Evolutionary conservation across 2,888 invertebrate genomes (phyloP), one percentile per base, ranked within the genome.

Genomic region (Timema cristinae): DNA sequence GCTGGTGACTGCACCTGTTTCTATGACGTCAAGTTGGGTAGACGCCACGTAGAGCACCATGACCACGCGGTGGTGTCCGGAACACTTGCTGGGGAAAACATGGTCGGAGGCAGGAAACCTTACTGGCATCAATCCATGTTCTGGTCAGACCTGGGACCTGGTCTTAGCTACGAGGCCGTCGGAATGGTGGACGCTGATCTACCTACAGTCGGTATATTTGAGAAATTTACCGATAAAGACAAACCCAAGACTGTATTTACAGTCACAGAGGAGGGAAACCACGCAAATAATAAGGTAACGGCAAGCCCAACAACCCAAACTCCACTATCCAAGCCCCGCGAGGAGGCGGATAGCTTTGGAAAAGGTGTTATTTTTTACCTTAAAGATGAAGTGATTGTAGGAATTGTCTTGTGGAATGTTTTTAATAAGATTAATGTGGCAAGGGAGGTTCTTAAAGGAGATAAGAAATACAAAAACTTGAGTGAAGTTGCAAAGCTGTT

Each of bases 61-160:
- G 98, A 98, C 85, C 95, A 98, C 84, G 98, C 98, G 11, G 94
- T 97, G 68, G 91, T 94, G 74, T 95, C 95, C 68, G 98, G 98
- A 13, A 86, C 96, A 75, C 85, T 97, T 78, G 98, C 98, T 71
- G 98, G 98, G 67, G 94, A 95, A 84, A 98, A 98, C 85, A 98
- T 98, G 98, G 91, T 92, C 15, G 96, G 92, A 70, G 89, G 88
- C 73, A 84, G 86, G 69, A 91, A 90, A 81, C 88, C 91, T 0
- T 97, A 95, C 84, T 83, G 87, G 79, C 96, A 97, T 83, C 97
- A 97, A 84, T 93, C 94, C 77, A 96, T 97, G 93, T 96, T 97
- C 84, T 98, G 97, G 97, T 97, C 96, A 71, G 97, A 97, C 84
- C 85, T 98, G 75, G 97, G 97, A 7, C 93, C 95, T 48, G 90